Evolutionary conservation across 2,113 vertebrate species (phyloP), one percentile per base, ranked within the genome.

Genomic region (Malurus melanocephalus): DNA sequence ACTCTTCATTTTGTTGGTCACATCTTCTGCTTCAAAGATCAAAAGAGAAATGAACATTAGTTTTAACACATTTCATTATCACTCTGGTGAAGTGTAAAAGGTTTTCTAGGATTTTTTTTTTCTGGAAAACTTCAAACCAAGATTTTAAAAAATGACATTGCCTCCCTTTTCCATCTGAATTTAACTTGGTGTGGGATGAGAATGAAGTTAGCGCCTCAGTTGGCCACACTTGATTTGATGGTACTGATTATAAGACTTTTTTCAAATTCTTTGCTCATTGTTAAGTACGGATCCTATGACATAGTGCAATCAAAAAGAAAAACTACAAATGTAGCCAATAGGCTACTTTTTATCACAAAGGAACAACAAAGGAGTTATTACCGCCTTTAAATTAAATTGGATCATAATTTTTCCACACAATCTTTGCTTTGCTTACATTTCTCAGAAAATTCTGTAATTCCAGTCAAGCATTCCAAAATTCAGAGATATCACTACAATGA

Each of bases 1-100:
- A 59, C 64, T 80, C 52, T 89, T 80, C 24, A 62, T 81, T 90
- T 90, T 24, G 4, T 62, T 86, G 49, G 43, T 9, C 17, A 92
- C 16, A 21, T 85, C 33, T 92, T 60, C 85, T 86, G 69, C 71
- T 88, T 90, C 80, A 69, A 61, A 80, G 76, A 60, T 8, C 52
- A 78, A 59, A 85, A 85, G 53, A 89, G 51, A 93, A 93, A 81
- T 61, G 53, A 78, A 52, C 16, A 38, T 89, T 86, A 75, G n/a
- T 85, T 95, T 87, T 93, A 82, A 76, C 40, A 48, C 27, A 72
- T 84, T 94, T 95, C 84, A 82, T 95, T 89, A 92, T 90, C 85
- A 87, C 51, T 93, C 80, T 88, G 33, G 55, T 90, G 69, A 74
- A 88, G 60, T 32, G 79, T 91, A 93, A 93, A 92, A 87, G 30